These are phyloP conservation scores for Gadopsis marmoratus DNA, from an alignment of 2,797 vertebrate genomes.

Conservation along the genomic window DNA sequence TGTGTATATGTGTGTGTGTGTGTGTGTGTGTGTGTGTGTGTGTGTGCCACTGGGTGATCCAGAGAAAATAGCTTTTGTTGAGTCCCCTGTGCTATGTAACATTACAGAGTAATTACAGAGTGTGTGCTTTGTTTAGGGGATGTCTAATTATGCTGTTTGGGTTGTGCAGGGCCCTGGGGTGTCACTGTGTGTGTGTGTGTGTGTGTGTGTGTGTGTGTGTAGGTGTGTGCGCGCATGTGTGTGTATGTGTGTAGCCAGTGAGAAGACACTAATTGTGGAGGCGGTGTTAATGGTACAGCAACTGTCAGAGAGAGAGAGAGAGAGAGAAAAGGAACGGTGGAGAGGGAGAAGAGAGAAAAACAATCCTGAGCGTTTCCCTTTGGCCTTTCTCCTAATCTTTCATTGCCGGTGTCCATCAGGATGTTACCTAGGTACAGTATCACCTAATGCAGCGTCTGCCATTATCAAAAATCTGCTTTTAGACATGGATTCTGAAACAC, in stretches of 20 bases:
- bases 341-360: conserved; percentile 47
- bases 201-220: conserved; percentile 41
- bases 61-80: conserved; percentile 81
- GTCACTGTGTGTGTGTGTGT: conserved; percentile 59
- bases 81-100: conserved; percentile 84
- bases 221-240: conserved; percentile 38
- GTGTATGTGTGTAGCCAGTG: conserved; percentile 48
- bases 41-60: conserved; percentile 69
- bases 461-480: conserved; percentile 10
- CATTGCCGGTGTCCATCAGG: conserved; percentile 37
- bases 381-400: conserved; percentile 55
- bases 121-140: conserved; percentile 88
- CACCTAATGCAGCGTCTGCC: conserved; percentile 15
- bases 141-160: conserved; percentile 88
- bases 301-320: conserved; percentile 68
- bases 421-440: conserved; percentile 3
- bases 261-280: conserved; percentile 83
- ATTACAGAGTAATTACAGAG: conserved; percentile 87
- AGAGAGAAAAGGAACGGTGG: conserved; percentile 29
- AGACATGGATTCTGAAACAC: conserved; percentile 6
- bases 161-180: conserved; percentile 81
- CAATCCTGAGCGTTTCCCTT: conserved; percentile 44
- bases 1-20: conserved; percentile 11
- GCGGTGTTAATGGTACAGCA: conserved; percentile 78
- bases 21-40: conserved; percentile 15